phyloP scores from a whole-genome alignment of 2,797 vertebrate genomes.

The Hipposideros larvatus region DNA sequence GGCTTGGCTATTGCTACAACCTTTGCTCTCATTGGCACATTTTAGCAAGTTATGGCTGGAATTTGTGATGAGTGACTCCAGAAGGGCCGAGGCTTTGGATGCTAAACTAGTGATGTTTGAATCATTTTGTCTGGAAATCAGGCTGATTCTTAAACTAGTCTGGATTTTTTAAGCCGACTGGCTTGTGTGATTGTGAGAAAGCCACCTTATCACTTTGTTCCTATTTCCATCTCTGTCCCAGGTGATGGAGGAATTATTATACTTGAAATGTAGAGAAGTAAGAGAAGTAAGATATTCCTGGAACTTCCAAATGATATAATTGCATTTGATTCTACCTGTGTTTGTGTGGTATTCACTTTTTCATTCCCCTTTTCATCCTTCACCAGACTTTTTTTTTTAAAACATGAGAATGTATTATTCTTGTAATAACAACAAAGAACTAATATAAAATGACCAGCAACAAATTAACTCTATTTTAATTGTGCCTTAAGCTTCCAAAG shows the following conservation, averaged over 20 bases:
- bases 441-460: not conserved
- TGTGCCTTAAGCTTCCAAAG: not conserved
- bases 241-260: not conserved
- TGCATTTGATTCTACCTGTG: not conserved
- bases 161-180: not conserved
- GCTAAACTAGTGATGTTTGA: not conserved
- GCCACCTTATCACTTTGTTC: not conserved
- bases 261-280: not conserved
- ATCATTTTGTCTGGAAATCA: constrained; percentile 51
- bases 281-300: not conserved
- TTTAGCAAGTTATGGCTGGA: not conserved
- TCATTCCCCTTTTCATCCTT: not conserved
- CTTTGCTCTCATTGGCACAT: not conserved
- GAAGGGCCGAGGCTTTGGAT: not conserved
- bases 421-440: not conserved
- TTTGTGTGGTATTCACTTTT: not conserved
- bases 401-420: not conserved
- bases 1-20: not conserved
- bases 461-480: constrained; percentile 5
- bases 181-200: not conserved
- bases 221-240: not conserved
- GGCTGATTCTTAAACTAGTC: not conserved
- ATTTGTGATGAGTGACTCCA: not conserved
- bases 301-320: not conserved
- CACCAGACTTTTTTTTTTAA: not conserved